Base-by-base conservation (phyloP, 2,888 invertebrate genomes). In the Agrochola circellaris region DNA sequence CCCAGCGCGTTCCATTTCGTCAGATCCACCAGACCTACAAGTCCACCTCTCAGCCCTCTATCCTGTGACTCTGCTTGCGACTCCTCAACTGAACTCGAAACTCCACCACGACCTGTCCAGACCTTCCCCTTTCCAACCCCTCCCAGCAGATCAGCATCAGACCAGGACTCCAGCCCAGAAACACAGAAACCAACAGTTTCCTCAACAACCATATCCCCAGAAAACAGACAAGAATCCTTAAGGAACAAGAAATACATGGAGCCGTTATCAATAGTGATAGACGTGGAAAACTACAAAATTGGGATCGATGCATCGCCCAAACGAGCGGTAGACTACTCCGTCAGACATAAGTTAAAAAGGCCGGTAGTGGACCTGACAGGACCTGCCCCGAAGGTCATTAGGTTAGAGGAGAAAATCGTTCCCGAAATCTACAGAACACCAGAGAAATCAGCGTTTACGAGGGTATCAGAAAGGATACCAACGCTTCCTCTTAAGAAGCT, bases 31-130 rank as follows among this genome's bases (percentile, higher is more conserved):
- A 95, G 94, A 89, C 95, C 97, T 0, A 96, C 97, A 78, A 98
- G 98, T 90, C 98, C 98, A 0, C 97, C 98, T 0, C 90, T 98
- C 23, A 98, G 98, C 88, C 98, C 98, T 0, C 93, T 98, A 30
- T 98, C 98, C 0, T 98, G 98, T 64, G 97, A 97, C 65, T 98
- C 98, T 11, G 98, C 98, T 71, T 97, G 97, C 85, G 98, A 98
- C 84, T 97, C 97, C 7, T 97, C 97, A 0, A 97, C 97, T 0
- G 97, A 97, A 86, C 86, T 96, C 0, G 96, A 97, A 86, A 96
- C 97, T 0, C 97, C 97, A 1, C 97, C 97, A 0, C 92, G 97
- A 66, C 95, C 95, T 23, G 93, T 95, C 0, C 94, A 94, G 86
- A 93, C 91, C 23, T 93, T 93, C 76, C 97, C 96, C 0, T 97